Percentiles rank a stretch among this genome's conserved stretches.
Evolutionary conservation across 1,140 invertebrate species (phyloP).

Genomic region (Dinoponera quadriceps): DNA sequence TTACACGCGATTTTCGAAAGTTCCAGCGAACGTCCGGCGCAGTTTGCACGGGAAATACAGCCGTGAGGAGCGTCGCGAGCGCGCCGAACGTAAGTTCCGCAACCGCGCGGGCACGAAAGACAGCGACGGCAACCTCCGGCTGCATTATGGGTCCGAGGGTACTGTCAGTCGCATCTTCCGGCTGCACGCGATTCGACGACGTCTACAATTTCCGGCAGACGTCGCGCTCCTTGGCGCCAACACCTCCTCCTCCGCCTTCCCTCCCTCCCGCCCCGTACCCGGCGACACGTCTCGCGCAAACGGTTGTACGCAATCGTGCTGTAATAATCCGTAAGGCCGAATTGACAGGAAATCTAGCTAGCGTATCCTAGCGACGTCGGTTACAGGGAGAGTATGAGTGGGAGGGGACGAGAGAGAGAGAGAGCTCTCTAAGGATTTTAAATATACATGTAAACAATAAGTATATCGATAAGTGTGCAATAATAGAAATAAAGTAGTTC

Average conservation of each 20-base stretch:
- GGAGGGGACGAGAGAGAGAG: background rate
- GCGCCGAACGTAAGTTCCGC: slow-evolving; percentile 48
- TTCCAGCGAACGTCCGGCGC: slow-evolving; percentile 24
- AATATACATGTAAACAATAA: too few relatives aligned
- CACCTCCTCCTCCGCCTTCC: background rate
- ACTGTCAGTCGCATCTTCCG: slow-evolving; percentile 81
- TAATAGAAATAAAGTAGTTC: too few relatives aligned
- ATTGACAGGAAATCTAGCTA: slow-evolving; percentile 62
- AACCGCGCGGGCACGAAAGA: slow-evolving; percentile 57
- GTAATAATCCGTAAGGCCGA: slow-evolving; percentile 67
- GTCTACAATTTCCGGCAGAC: slow-evolving; percentile 81
- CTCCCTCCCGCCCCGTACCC: background rate
- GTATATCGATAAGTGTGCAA: too few relatives aligned
- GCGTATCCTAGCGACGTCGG: slow-evolving; percentile 18
- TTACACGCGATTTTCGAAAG: slow-evolving; percentile 55
- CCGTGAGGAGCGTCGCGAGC: slow-evolving; percentile 34
- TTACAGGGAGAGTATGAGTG: background rate
- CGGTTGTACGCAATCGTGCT: slow-evolving; percentile 67
- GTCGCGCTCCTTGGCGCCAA: slow-evolving; percentile 63
- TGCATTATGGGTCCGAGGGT: slow-evolving; percentile 70
- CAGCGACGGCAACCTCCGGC: slow-evolving; percentile 57
- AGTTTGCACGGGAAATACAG: slow-evolving; percentile 14
- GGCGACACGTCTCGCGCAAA: slow-evolving; percentile 67
- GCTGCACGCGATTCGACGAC: slow-evolving; percentile 79
- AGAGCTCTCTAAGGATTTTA: too few relatives aligned